A percentile compares a stretch with the other conserved stretches of the same genome.
Evolutionary conservation across 2,113 vertebrate genomes (phyloP).

Genomic region (Pavo muticus): DNA sequence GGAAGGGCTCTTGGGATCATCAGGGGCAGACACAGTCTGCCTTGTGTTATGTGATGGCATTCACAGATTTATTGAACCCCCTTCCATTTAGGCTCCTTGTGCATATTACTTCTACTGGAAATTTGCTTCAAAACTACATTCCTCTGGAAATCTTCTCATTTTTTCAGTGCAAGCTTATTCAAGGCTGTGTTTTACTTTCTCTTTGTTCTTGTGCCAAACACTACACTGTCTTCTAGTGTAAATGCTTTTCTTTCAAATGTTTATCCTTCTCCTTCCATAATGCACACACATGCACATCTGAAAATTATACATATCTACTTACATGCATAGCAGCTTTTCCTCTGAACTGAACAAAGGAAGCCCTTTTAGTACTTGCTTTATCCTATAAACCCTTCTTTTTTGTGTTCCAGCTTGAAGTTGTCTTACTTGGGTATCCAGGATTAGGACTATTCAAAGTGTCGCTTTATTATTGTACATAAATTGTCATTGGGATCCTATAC

Average conservation of each 20-base stretch:
- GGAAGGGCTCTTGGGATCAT: neutral
- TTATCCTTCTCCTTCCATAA: neutral
- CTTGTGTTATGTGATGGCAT: conserved; percentile 1
- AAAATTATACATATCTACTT: neutral
- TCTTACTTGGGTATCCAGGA: neutral
- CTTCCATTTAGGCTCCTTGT: neutral
- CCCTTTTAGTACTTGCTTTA: neutral
- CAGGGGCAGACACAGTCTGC: neutral
- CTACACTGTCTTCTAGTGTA: neutral
- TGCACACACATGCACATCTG: neutral
- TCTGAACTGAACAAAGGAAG: neutral
- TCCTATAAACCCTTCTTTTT: neutral
- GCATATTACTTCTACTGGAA: neutral
- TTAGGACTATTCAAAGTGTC: neutral
- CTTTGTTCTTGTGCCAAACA: neutral
- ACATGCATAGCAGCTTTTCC: neutral
- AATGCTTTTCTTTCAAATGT: neutral
- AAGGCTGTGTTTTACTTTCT: neutral
- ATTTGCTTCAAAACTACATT: neutral
- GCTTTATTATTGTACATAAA: neutral
- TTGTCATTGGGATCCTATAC: neutral
- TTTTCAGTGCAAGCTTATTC: neutral
- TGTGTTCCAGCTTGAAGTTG: neutral
- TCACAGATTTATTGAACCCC: neutral
- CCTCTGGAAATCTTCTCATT: neutral